Percentiles rank a stretch among this genome's conserved stretches.
Evolutionary conservation across 53 echinoderm and acorn worm genomes (phyloP).

Genomic region (Paelopatides confundens): DNA sequence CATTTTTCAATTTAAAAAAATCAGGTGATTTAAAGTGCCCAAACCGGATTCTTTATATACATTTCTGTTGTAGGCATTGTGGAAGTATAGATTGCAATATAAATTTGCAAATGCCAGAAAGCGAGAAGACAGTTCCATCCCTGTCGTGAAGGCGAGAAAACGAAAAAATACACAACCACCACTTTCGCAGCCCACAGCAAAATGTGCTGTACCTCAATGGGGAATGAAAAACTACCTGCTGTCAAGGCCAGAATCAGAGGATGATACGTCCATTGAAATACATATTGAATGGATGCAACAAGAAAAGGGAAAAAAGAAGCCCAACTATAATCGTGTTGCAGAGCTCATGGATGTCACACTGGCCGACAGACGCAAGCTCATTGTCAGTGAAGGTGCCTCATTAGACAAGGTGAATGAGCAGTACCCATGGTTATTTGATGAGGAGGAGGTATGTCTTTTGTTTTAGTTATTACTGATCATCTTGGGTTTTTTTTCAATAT

Average conservation of each 20-base stretch:
- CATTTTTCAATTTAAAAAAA: too few relatives aligned
- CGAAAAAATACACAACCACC: neutral
- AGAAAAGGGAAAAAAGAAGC: constrained; percentile 20
- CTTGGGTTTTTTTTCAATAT: too few relatives aligned
- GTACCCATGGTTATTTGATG: neutral
- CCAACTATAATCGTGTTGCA: constrained; percentile 5
- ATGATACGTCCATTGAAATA: neutral
- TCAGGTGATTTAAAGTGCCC: too few relatives aligned
- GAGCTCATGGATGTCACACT: constrained; percentile 42
- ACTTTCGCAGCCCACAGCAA: neutral
- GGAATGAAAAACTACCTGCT: constrained; percentile 19
- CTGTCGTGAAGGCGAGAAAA: constrained; percentile 34
- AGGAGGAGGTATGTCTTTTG: constrained; percentile 4
- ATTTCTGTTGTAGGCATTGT: constrained; percentile 33
- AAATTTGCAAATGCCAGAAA: constrained; percentile 68
- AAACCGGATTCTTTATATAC: too few relatives aligned
- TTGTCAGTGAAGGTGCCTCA: constrained; percentile 22
- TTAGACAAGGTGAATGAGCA: neutral
- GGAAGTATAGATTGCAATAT: constrained; percentile 66
- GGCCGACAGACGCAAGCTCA: constrained; percentile 30
- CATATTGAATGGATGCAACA: constrained; percentile 34
- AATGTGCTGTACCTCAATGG: neutral
- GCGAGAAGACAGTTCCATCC: constrained; percentile 55
- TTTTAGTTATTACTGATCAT: too few relatives aligned
- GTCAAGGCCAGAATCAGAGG: neutral